These are phyloP conservation scores for Myripristis murdjan DNA, from an alignment of 2,797 vertebrate species.

Conservation along the genomic window DNA sequence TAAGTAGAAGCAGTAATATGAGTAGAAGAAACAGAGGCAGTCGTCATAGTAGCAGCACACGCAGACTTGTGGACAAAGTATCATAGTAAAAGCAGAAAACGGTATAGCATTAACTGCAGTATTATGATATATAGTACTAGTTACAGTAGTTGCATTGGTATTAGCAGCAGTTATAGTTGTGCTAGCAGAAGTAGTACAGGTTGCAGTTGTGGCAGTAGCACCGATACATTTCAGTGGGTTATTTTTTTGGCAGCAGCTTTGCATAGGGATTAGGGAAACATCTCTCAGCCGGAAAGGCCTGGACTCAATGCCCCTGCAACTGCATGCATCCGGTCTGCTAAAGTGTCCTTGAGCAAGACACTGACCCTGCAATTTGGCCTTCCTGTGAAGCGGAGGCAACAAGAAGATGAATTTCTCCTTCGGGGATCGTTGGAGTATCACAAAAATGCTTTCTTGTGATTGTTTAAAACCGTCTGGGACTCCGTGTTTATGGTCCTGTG, in stretches of 20 bases:
- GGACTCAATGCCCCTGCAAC: slow-evolving; percentile 3
- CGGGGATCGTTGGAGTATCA: slow-evolving; percentile 32
- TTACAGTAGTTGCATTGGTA: too few relatives aligned
- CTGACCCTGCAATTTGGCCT: slow-evolving; percentile 28
- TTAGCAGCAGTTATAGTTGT: too few relatives aligned
- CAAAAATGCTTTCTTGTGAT: slow-evolving; percentile 60
- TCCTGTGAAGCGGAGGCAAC: slow-evolving; percentile 2
- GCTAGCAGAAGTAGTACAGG: too few relatives aligned
- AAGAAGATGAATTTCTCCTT: slow-evolving; percentile 19
- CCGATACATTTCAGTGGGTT: slow-evolving; percentile 24
- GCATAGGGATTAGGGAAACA: slow-evolving; percentile 41
- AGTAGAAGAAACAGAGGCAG: too few relatives aligned
- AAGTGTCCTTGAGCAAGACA: slow-evolving; percentile 55
- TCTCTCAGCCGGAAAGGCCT: slow-evolving; percentile 34
- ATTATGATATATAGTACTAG: too few relatives aligned
- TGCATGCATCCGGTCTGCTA: slow-evolving; percentile 1
- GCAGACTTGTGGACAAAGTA: too few relatives aligned
- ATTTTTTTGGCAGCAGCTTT: slow-evolving; percentile 34
- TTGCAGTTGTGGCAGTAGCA: too few relatives aligned
- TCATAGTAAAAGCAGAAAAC: too few relatives aligned
- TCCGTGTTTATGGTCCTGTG: slow-evolving; percentile 35
- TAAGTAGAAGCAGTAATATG: too few relatives aligned
- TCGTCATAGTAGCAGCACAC: too few relatives aligned
- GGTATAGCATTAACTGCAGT: too few relatives aligned
- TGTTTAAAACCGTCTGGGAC: slow-evolving; percentile 51